Evolutionary conservation across 2,113 vertebrate species (phyloP), one percentile per base, ranked within the genome.

Genomic region (Onychorhynchus coronatus): DNA sequence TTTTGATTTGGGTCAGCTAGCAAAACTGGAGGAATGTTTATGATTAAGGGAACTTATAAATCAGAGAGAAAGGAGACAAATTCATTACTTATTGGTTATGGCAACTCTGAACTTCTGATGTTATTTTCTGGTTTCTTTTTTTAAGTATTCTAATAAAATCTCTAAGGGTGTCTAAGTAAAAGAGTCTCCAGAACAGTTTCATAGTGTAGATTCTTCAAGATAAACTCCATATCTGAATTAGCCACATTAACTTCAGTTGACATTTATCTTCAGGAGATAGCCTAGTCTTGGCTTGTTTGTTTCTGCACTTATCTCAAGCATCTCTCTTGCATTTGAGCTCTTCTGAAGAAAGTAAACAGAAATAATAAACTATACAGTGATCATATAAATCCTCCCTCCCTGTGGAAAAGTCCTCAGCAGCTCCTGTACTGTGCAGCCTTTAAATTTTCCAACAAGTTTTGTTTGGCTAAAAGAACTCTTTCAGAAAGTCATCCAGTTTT

Each of bases 1-100:
- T 96, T 96, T 97, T 88, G 94, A 96, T 95, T 95, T 95, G 91
- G 88, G 90, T 95, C 96, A 95, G 52, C 93, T 90, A 96, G 52
- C 93, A 94, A 95, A 93, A 94, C 79, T 73, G 68, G 8, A 96
- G 93, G 94, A 96, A 93, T 96, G 95, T 93, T 95, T 94, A 83
- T 88, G 82, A 97, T 97, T 96, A 96, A 88, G 85, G 52, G 41
- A 88, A 88, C 83, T 80, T 94, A 94, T 97, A 97, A 96, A 97
- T 97, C 95, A 97, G 85, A 81, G 44, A 52, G 72, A 91, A 91
- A 77, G 79, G 56, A 93, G 85, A 61, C 61, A 91, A 96, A 88
- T 71, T 41, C 3, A 3, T 91, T 96, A 59, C 41, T 44, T 96
- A 94, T 86, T 93, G 71, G 75, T 74, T 88, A 84, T 78, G 85